These are phyloP conservation scores for Ceyx cyanopectus DNA, from an alignment of 2,113 vertebrate genomes.

Conservation along the genomic window DNA sequence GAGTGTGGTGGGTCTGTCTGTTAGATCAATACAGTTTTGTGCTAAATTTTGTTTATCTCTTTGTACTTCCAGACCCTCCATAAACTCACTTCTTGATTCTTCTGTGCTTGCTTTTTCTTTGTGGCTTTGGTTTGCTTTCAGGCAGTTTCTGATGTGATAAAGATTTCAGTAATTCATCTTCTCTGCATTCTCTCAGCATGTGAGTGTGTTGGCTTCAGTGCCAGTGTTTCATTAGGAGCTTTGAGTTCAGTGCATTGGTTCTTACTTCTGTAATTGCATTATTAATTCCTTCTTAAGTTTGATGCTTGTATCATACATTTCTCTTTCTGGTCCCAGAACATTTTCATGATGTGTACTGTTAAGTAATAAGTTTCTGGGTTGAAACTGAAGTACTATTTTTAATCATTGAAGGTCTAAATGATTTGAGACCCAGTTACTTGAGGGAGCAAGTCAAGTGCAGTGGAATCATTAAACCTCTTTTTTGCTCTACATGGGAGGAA, in stretches of 20 bases:
- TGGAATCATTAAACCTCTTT: constrained; percentile 21
- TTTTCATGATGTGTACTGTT: neutral
- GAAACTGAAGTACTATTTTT: constrained; percentile 48
- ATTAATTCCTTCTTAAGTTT: constrained; percentile 35
- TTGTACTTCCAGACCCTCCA: neutral
- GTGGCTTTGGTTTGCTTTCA: neutral
- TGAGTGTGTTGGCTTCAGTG: neutral
- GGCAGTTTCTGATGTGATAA: neutral
- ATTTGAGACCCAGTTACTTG: constrained; percentile 46
- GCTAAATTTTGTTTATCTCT: neutral
- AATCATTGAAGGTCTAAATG: constrained; percentile 33
- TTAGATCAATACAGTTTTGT: neutral
- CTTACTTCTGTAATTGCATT: neutral
- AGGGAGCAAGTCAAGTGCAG: constrained; percentile 28
- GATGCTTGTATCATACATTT: neutral
- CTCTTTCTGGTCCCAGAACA: neutral
- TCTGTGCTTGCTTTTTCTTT: neutral
- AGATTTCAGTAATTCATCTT: constrained; percentile 4
- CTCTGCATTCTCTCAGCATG: neutral
- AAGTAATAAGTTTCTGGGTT: constrained; percentile 35
- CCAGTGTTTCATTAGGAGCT: neutral
- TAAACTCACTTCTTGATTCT: neutral
- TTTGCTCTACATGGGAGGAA: constrained; percentile 20
- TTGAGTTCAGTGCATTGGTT: neutral
- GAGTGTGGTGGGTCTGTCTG: neutral